Conservation (phyloP, 2,888 invertebrate genomes). For the Himalopsyche japonica region DNA sequence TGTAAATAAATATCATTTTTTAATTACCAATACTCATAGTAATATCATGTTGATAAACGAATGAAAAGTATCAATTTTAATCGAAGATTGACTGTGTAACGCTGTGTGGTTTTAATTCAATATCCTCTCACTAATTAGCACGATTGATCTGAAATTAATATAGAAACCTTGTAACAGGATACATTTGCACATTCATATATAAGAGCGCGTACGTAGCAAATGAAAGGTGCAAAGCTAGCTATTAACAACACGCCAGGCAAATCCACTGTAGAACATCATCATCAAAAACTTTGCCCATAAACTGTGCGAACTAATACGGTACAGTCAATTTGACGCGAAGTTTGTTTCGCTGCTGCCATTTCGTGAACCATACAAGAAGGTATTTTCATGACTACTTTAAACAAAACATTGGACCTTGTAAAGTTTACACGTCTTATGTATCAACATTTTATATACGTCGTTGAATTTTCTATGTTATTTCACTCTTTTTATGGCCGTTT, state of each 20-base stretch:
- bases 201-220: not conserved
- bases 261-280: not conserved
- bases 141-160: not conserved
- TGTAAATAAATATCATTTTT: too few relatives aligned
- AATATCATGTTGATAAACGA: too few relatives aligned
- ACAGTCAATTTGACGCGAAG: not conserved
- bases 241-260: not conserved
- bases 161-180: not conserved
- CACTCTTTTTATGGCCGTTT: too few relatives aligned
- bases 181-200: not conserved
- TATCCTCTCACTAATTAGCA: too few relatives aligned
- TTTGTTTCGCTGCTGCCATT: not conserved
- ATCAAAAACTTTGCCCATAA: constrained; percentile 18
- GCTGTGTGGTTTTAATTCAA: too few relatives aligned
- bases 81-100: too few relatives aligned
- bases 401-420: too few relatives aligned
- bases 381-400: not conserved
- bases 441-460: too few relatives aligned
- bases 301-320: not conserved
- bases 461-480: too few relatives aligned
- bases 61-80: too few relatives aligned
- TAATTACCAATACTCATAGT: too few relatives aligned
- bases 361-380: not conserved
- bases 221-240: not conserved
- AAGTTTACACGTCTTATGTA: too few relatives aligned